Percentiles rank a stretch among this genome's conserved stretches.
phyloP scores from a whole-genome alignment of 2,113 vertebrate genomes.

The Megaleporinus macrocephalus region DNA sequence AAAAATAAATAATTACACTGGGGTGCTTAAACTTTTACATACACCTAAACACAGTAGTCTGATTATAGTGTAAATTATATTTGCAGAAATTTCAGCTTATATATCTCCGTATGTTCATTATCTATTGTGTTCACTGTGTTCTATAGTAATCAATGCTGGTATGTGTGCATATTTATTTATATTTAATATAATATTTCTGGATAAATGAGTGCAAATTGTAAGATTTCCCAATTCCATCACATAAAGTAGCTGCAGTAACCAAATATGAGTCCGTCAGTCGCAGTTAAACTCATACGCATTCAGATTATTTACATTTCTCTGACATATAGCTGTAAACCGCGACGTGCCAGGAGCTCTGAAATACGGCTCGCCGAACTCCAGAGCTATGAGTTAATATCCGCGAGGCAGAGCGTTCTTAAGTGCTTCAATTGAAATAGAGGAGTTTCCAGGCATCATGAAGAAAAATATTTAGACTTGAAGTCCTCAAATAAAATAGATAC shows the following conservation, averaged over 20 bases:
- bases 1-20: no score
- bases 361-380: constrained; percentile 52
- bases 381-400: constrained; percentile 63
- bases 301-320: neutral
- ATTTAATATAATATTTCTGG: no score
- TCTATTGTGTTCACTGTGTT: no score
- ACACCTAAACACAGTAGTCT: no score
- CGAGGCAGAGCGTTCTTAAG: constrained; percentile 50
- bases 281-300: neutral
- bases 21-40: no score
- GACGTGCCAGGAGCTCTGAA: constrained; percentile 44
- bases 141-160: no score
- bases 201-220: no score
- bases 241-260: neutral
- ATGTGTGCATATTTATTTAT: no score
- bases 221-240: neutral
- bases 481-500: constrained; percentile 64
- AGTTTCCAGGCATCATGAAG: constrained; percentile 59
- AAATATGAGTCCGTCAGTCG: neutral
- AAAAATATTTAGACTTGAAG: constrained; percentile 64
- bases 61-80: no score
- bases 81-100: no score
- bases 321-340: constrained; percentile 29
- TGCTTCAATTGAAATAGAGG: constrained; percentile 59
- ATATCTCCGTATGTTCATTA: no score